A percentile compares a stretch with the other conserved stretches of the same genome.
phyloP scores from a whole-genome alignment of 2,888 invertebrate genomes.

The Cyaniris semiargus region DNA sequence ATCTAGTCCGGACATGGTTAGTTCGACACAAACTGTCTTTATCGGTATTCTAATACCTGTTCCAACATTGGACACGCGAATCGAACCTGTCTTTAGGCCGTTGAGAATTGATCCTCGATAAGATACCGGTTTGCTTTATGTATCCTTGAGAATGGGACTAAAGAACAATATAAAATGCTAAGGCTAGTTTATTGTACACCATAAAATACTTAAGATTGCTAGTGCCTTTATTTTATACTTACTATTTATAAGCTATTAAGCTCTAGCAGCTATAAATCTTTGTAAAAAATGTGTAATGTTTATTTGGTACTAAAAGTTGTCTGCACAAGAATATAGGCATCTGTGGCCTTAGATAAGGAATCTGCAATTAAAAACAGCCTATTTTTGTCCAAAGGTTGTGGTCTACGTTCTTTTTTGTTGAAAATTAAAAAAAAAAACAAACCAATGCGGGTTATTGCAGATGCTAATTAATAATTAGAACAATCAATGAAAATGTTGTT shows the following conservation, averaged over 20 bases:
- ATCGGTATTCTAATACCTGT: conserved; percentile 8
- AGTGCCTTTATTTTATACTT: neutral
- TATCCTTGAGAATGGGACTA: neutral
- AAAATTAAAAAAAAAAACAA: too few relatives aligned
- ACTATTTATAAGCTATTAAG: neutral
- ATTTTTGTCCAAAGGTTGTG: too few relatives aligned
- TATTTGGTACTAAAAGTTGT: too few relatives aligned
- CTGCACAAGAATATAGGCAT: too few relatives aligned
- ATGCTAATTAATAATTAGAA: too few relatives aligned
- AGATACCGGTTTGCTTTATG: conserved; percentile 18
- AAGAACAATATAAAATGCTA: neutral
- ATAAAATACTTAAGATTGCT: neutral
- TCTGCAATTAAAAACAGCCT: too few relatives aligned
- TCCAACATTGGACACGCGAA: conserved; percentile 10
- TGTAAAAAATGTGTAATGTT: too few relatives aligned
- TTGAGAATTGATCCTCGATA: neutral
- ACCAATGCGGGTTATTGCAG: too few relatives aligned
- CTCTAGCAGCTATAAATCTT: neutral
- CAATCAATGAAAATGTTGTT: too few relatives aligned
- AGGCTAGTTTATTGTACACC: neutral
- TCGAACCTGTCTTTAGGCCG: neutral
- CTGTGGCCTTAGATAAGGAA: too few relatives aligned
- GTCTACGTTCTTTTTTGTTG: too few relatives aligned
- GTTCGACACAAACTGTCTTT: conserved; percentile 12
- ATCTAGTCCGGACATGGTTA: neutral